Evolutionary conservation across 2,888 invertebrate species (phyloP).

Genomic region (Neoascia interrupta): DNA sequence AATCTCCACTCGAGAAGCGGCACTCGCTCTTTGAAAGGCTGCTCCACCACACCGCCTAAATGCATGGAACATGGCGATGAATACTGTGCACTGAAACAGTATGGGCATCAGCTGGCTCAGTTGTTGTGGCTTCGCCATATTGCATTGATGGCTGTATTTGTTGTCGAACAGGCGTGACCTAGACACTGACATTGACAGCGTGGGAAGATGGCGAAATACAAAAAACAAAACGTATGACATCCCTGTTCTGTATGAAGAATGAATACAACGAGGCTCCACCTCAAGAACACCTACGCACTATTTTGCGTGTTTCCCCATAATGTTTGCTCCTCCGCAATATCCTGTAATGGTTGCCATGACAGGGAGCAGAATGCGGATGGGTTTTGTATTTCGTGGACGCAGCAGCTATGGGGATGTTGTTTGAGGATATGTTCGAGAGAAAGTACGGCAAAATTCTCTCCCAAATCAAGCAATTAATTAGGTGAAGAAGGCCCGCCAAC

Average conservation of each 20-base stretch:
- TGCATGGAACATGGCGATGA: slow-evolving; percentile 2
- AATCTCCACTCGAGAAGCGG: slow-evolving; percentile 24
- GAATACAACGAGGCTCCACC: slow-evolving; percentile 60
- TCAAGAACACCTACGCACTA: slow-evolving; percentile 64
- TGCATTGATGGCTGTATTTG: slow-evolving; percentile 23
- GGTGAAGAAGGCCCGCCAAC: neutral
- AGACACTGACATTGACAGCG: slow-evolving; percentile 57
- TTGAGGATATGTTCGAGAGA: slow-evolving; percentile 21
- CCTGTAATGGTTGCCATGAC: slow-evolving; percentile 7
- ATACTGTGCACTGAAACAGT: no score
- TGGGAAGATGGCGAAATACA: slow-evolving; percentile 9
- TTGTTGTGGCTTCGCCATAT: slow-evolving; percentile 19
- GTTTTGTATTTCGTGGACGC: neutral
- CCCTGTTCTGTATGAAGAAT: slow-evolving; percentile 14
- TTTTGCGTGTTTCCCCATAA: slow-evolving; percentile 38
- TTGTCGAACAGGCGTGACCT: slow-evolving; percentile 61
- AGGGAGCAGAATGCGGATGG: neutral
- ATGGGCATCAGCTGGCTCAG: no score
- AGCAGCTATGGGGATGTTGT: slow-evolving; percentile 34
- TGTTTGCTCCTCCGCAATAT: slow-evolving; percentile 9
- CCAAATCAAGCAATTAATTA: slow-evolving; percentile 10
- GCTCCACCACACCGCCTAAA: neutral
- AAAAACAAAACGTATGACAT: neutral
- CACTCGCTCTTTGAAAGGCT: slow-evolving; percentile 14
- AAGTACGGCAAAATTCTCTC: neutral